These are phyloP conservation scores for Cyphomyrmex costatus DNA, from an alignment of 1,140 invertebrate species.

Conservation along the genomic window DNA sequence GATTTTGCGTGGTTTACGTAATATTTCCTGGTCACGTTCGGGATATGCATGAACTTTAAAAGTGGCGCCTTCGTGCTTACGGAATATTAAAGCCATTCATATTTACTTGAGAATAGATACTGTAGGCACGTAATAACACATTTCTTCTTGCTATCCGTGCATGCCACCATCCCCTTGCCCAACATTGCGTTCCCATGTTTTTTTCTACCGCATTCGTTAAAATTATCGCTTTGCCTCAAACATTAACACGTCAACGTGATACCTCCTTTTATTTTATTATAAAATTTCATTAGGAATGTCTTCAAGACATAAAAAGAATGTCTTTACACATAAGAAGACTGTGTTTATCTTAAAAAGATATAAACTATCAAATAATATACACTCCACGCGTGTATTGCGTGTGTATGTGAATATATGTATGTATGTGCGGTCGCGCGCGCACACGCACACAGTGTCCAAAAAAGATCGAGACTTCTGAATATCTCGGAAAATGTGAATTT, in stretches of 20 bases:
- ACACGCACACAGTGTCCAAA: no score
- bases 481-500: no score
- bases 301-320: no score
- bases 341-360: no score
- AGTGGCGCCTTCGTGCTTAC: constrained; percentile 82
- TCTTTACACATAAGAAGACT: no score
- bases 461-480: no score
- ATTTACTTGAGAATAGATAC: constrained; percentile 80
- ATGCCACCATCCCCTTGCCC: constrained; percentile 1
- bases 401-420: no score
- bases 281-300: no score
- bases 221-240: constrained; percentile 40
- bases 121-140: constrained; percentile 78
- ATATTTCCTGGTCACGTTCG: constrained; percentile 82
- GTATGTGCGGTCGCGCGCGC: no score
- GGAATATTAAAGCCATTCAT: constrained; percentile 84
- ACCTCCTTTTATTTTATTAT: no score
- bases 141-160: constrained; percentile 36
- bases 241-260: neutral
- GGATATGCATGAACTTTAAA: constrained; percentile 84
- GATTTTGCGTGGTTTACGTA: constrained; percentile 70
- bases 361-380: no score
- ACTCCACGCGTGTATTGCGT: no score
- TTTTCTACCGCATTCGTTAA: constrained; percentile 45
- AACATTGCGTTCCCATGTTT: constrained; percentile 23